phyloP scores from a whole-genome alignment of 2,888 invertebrate genomes.

The Parnassius apollo region DNA sequence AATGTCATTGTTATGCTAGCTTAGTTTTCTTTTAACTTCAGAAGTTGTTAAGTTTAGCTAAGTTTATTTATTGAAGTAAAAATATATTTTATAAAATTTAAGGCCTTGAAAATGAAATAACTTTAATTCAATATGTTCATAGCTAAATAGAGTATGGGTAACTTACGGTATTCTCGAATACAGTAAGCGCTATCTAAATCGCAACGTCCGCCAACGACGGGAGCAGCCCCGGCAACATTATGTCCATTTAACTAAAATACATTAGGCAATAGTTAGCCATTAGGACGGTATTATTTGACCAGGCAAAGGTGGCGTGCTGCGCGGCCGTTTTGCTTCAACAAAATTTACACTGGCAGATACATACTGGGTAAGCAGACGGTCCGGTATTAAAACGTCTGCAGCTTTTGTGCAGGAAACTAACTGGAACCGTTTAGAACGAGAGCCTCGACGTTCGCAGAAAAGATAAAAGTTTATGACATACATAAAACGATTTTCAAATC shows the following conservation, averaged over 20 bases:
- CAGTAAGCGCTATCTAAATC: slow-evolving; percentile 64
- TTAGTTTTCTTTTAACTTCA: too few species aligned
- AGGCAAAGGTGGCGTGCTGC: slow-evolving; percentile 71
- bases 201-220: slow-evolving; percentile 56
- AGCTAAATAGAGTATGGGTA: slow-evolving; percentile 53
- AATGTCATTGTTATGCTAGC: too few species aligned
- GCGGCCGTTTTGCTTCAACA: slow-evolving; percentile 60
- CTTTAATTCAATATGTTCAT: slow-evolving; percentile 58
- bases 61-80: too few species aligned
- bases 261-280: slow-evolving; percentile 77
- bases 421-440: slow-evolving; percentile 62
- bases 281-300: slow-evolving; percentile 76
- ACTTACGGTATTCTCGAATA: slow-evolving; percentile 50
- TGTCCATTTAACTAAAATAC: slow-evolving; percentile 69
- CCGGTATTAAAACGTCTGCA: slow-evolving; percentile 76
- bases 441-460: slow-evolving; percentile 53
- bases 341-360: slow-evolving; percentile 74
- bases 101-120: slow-evolving; percentile 20
- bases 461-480: slow-evolving; percentile 80
- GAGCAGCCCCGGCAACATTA: slow-evolving; percentile 57
- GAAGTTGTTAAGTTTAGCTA: too few species aligned
- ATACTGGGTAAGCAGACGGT: slow-evolving; percentile 56
- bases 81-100: background rate
- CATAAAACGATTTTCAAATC: slow-evolving; percentile 80
- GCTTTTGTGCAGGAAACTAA: slow-evolving; percentile 74